These are phyloP conservation scores for Tubulanus polymorphus DNA, from an alignment of 2,888 invertebrate genomes.

Conservation along the genomic window DNA sequence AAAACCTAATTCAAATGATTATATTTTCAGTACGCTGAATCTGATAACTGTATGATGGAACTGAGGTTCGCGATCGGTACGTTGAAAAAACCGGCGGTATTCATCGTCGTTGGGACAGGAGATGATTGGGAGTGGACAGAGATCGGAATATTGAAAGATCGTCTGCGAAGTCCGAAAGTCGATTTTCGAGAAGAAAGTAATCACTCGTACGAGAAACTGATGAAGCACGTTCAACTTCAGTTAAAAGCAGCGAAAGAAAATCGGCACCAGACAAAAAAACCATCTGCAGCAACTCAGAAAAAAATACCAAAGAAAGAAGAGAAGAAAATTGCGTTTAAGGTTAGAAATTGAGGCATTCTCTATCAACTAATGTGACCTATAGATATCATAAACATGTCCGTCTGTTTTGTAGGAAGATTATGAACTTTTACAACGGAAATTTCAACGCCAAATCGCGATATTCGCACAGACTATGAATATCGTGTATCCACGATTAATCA, in stretches of 20 bases:
- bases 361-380: neutral
- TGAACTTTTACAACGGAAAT: constrained; percentile 46
- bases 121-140: constrained; percentile 11
- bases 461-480: constrained; percentile 27
- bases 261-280: too few species aligned
- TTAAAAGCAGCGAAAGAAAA: too few species aligned
- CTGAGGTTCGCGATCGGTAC: constrained; percentile 19
- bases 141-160: constrained; percentile 17
- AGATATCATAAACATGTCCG: too few species aligned
- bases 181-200: constrained; percentile 44
- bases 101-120: constrained; percentile 11
- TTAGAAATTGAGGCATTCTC: neutral
- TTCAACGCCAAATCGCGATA: constrained; percentile 37
- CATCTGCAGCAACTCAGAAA: too few species aligned
- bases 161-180: constrained; percentile 15
- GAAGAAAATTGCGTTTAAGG: constrained; percentile 35
- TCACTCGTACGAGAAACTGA: constrained; percentile 25
- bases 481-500: constrained; percentile 36
- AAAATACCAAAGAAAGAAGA: too few species aligned
- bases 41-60: constrained; percentile 24
- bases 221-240: too few species aligned
- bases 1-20: neutral
- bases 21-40: constrained; percentile 15
- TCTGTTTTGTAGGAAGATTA: constrained; percentile 37
- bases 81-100: constrained; percentile 12